Percentiles rank a stretch among this genome's conserved stretches.
Conservation (phyloP, 1,140 invertebrate species). For the Schlechtendalia chinensis region DNA sequence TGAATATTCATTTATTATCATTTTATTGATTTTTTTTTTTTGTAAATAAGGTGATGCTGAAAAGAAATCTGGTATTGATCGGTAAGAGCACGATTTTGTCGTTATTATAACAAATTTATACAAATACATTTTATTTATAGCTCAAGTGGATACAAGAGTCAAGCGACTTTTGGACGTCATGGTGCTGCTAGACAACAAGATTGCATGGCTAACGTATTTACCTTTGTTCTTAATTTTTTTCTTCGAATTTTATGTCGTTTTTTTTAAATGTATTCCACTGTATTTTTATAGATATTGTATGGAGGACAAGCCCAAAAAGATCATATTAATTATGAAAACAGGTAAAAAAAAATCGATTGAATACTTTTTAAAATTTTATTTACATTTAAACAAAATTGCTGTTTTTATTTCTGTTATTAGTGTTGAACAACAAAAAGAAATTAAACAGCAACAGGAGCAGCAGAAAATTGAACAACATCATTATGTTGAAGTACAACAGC, state of each 20-base stretch:
- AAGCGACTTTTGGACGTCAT: slow-evolving; percentile 40
- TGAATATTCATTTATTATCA: background rate
- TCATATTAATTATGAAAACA: background rate
- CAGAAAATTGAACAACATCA: background rate
- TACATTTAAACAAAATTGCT: background rate
- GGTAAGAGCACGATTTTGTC: background rate
- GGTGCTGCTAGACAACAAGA: slow-evolving; percentile 40
- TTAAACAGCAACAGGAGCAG: slow-evolving; percentile 2
- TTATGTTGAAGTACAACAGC: slow-evolving; percentile 6
- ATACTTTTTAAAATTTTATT: background rate
- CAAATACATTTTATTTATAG: background rate
- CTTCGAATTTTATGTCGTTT: background rate
- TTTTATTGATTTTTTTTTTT: background rate
- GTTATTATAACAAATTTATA: background rate
- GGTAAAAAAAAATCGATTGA: background rate
- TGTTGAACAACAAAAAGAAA: slow-evolving; percentile 1
- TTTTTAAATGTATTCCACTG: background rate
- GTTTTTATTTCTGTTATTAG: background rate
- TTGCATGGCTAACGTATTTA: slow-evolving; percentile 45
- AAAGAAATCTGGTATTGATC: background rate
- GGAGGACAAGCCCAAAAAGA: slow-evolving; percentile 2
- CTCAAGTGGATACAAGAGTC: slow-evolving; percentile 42
- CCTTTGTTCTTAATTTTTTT: background rate
- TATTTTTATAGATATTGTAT: slow-evolving; percentile 29
- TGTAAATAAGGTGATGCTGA: background rate